Evolutionary conservation across 2,888 invertebrate genomes (phyloP).

Genomic region (Myathropa florea): DNA sequence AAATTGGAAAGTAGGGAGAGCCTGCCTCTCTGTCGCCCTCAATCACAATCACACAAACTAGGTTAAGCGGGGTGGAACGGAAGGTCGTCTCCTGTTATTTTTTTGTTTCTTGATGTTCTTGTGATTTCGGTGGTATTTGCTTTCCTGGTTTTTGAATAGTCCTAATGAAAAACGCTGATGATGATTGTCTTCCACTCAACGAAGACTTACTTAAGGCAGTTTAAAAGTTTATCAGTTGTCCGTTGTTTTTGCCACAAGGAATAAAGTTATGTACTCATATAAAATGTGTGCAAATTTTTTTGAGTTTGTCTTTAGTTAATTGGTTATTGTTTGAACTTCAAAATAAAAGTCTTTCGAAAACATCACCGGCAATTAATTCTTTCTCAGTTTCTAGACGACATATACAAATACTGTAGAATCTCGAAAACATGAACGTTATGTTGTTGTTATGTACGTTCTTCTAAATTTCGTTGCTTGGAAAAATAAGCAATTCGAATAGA

Average conservation of each 20-base stretch:
- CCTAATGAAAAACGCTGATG: background rate
- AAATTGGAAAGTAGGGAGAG: background rate
- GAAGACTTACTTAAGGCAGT: background rate
- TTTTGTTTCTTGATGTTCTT: background rate
- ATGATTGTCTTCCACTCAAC: background rate
- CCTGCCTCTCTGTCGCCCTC: background rate
- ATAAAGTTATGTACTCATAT: background rate
- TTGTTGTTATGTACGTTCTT: too few species aligned
- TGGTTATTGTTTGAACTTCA: too few species aligned
- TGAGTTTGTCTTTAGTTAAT: too few species aligned
- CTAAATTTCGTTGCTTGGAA: too few species aligned
- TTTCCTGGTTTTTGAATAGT: slow-evolving; percentile 6
- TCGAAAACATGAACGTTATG: too few species aligned
- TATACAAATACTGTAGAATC: too few species aligned
- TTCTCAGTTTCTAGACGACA: too few species aligned
- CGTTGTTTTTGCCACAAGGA: background rate
- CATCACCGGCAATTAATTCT: too few species aligned
- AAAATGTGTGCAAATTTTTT: background rate
- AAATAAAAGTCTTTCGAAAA: too few species aligned
- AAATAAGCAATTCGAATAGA: too few species aligned
- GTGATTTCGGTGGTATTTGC: slow-evolving; percentile 3
- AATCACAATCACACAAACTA: slow-evolving; percentile 5
- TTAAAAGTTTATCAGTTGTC: background rate
- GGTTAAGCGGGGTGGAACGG: background rate
- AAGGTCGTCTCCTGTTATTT: background rate